phyloP scores from a whole-genome alignment of 2,113 vertebrate species.

The Panurus biarmicus region DNA sequence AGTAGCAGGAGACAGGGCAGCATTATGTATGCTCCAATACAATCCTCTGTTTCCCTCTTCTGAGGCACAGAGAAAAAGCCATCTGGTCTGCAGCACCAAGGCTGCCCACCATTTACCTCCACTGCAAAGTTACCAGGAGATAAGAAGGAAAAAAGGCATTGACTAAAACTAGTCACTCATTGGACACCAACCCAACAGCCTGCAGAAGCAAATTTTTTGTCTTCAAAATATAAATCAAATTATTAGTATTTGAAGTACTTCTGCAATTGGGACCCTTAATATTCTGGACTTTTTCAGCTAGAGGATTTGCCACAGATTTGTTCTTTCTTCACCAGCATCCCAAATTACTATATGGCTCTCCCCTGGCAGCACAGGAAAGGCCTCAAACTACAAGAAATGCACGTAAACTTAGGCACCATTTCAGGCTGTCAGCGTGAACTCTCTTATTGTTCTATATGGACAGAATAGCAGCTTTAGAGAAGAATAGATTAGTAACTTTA shows the following conservation, averaged over 20 bases:
- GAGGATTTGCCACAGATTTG: not conserved
- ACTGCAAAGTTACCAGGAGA: slow-evolving; percentile 14
- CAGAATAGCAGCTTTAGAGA: not conserved
- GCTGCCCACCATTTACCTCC: not conserved
- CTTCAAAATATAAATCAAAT: not conserved
- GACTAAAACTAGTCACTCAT: not conserved
- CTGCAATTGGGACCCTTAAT: not conserved
- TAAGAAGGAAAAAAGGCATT: not conserved
- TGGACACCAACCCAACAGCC: not conserved
- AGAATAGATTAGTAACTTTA: not conserved
- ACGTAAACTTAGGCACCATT: fast-evolving
- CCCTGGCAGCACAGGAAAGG: not conserved
- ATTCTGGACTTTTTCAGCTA: not conserved
- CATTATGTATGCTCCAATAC: not conserved
- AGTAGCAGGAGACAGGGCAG: not conserved
- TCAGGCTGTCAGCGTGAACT: not conserved
- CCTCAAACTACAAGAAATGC: not conserved
- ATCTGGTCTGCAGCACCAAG: not conserved
- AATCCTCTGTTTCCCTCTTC: not conserved
- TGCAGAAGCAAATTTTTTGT: not conserved
- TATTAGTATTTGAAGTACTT: not conserved
- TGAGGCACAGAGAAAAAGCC: not conserved
- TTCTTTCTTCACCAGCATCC: not conserved
- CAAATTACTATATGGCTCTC: not conserved
- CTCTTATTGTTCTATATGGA: not conserved